A percentile compares a stretch with the other conserved stretches of the same genome.
phyloP scores from a whole-genome alignment of 2,113 vertebrate genomes.

The Dipodomys spectabilis region DNA sequence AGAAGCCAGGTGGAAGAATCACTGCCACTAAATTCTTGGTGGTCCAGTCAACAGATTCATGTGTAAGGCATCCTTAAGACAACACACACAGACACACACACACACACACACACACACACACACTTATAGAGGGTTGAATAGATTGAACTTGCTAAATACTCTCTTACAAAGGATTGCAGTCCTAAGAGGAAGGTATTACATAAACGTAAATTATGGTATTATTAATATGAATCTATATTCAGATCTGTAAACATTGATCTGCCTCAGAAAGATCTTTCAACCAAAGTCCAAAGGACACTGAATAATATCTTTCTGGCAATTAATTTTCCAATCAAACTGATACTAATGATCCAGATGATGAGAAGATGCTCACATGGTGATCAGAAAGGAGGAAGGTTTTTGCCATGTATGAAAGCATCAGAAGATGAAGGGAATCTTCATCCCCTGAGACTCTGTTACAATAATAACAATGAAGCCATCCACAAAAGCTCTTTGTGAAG shows the following conservation, averaged over 20 bases:
- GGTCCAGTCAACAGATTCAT: slow-evolving; percentile 75
- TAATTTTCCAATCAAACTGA: slow-evolving; percentile 36
- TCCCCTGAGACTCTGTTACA: background rate
- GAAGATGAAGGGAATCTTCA: background rate
- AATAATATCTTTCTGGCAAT: slow-evolving; percentile 51
- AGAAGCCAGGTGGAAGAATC: slow-evolving; percentile 72
- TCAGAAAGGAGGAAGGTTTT: background rate
- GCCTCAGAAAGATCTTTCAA: background rate
- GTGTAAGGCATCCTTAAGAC: slow-evolving; percentile 71
- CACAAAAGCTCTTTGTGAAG: background rate
- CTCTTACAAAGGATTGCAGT: slow-evolving; percentile 51
- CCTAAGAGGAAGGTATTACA: slow-evolving; percentile 56
- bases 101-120: slow-evolving; percentile 5
- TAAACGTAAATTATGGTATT: slow-evolving; percentile 45
- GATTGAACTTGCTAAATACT: slow-evolving; percentile 49
- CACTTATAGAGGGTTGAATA: slow-evolving; percentile 62
- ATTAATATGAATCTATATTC: slow-evolving; percentile 35
- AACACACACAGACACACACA: slow-evolving; percentile 56
- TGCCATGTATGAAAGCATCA: background rate
- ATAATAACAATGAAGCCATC: background rate
- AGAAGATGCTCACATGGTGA: background rate
- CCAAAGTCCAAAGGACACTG: slow-evolving; percentile 40
- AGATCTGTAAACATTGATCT: slow-evolving; percentile 43
- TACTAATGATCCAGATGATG: background rate
- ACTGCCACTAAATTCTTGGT: slow-evolving; percentile 70